These are phyloP conservation scores for Epicampocera succincta DNA, from an alignment of 2,888 invertebrate genomes.

Conservation along the genomic window DNA sequence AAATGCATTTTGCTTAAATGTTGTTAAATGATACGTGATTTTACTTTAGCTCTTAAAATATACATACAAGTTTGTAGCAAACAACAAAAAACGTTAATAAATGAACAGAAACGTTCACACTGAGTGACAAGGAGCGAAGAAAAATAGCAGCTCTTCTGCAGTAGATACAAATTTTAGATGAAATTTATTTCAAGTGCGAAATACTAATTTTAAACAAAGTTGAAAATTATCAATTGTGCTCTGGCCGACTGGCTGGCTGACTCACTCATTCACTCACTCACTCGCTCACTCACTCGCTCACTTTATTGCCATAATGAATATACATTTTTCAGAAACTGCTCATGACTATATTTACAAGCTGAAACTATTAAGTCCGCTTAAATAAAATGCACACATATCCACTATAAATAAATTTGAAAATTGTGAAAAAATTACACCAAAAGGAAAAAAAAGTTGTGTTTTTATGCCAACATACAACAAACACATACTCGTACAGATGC, in stretches of 20 bases:
- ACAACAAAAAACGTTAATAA: not conserved
- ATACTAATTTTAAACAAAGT: too few species aligned
- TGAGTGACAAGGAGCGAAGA: too few species aligned
- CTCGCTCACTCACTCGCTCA: not conserved
- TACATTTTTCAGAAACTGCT: slow-evolving; percentile 16
- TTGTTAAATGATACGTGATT: slow-evolving; percentile 66
- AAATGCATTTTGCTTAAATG: slow-evolving; percentile 66
- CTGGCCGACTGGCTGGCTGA: too few species aligned
- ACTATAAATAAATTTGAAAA: slow-evolving; percentile 23
- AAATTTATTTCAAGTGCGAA: too few species aligned
- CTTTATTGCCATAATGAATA: slow-evolving; percentile 21
- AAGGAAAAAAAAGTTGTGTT: not conserved
- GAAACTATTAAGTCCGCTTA: slow-evolving; percentile 6
- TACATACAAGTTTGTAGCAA: not conserved
- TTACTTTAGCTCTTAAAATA: slow-evolving; percentile 3
- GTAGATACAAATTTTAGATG: too few species aligned
- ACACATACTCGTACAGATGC: not conserved
- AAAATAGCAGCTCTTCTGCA: too few species aligned
- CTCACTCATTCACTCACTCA: too few species aligned
- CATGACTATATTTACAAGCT: slow-evolving; percentile 53
- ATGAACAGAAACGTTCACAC: not conserved
- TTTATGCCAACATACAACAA: slow-evolving; percentile 11
- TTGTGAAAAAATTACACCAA: not conserved
- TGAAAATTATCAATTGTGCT: not conserved
- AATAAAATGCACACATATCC: slow-evolving; percentile 24